Conservation (phyloP, 92 coral and sea anemone genomes). For the Paragorgia papillata region DNA sequence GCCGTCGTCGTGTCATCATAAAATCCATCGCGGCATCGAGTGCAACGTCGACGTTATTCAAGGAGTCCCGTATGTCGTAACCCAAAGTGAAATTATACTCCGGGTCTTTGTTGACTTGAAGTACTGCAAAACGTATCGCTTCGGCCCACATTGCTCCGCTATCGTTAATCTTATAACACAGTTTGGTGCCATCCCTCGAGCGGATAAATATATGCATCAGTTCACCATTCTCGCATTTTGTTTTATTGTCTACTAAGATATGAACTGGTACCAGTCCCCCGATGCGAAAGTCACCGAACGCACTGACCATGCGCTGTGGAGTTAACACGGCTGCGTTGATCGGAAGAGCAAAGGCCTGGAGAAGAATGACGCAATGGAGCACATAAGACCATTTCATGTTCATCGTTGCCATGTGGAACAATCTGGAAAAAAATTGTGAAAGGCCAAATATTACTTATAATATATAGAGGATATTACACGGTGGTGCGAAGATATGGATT, state of each 20-base stretch:
- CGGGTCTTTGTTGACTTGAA: conserved; percentile 53
- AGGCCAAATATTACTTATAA: no score
- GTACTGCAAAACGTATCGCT: conserved; percentile 81
- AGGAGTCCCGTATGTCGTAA: conserved; percentile 82
- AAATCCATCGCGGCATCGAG: conserved; percentile 74
- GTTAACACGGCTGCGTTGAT: not conserved
- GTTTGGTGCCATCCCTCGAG: conserved; percentile 42
- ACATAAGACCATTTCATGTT: not conserved
- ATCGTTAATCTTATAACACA: conserved; percentile 72
- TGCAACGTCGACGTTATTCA: conserved; percentile 80
- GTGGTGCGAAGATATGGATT: no score
- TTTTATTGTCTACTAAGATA: conserved; percentile 55
- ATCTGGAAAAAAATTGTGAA: no score
- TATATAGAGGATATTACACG: no score
- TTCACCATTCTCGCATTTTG: conserved; percentile 51
- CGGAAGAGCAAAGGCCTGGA: not conserved
- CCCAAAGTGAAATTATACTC: conserved; percentile 64
- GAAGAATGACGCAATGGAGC: not conserved
- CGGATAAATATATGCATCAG: conserved; percentile 55
- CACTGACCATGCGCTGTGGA: conserved; percentile 61
- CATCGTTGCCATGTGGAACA: not conserved
- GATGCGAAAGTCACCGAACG: conserved; percentile 67
- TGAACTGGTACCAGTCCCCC: conserved; percentile 90
- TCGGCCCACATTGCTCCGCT: conserved; percentile 94
- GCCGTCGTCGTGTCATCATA: conserved; percentile 11